Evolutionary conservation across 2,888 invertebrate genomes (phyloP).

Genomic region (Pogonocherus hispidulus): DNA sequence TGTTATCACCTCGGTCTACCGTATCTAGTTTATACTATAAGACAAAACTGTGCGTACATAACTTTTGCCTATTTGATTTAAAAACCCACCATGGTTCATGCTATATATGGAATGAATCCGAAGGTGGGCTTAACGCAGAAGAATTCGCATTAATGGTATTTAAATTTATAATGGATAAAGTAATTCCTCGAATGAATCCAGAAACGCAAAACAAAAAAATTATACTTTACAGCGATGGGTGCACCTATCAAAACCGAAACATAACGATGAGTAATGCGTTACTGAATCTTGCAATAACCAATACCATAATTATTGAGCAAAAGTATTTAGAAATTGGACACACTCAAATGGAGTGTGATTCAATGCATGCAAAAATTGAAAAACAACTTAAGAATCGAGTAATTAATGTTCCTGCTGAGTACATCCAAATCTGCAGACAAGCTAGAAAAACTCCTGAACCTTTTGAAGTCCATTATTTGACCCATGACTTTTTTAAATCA

Average conservation of each 20-base stretch:
- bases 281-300: no score
- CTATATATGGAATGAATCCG: slow-evolving; percentile 29
- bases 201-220: no score
- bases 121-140: slow-evolving; percentile 10
- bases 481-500: no score
- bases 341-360: not conserved
- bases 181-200: not conserved
- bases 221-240: no score
- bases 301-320: not conserved
- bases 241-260: no score
- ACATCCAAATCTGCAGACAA: not conserved
- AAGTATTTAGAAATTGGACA: not conserved
- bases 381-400: not conserved
- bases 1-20: slow-evolving; percentile 29
- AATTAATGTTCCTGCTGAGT: slow-evolving; percentile 1
- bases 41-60: slow-evolving; percentile 52
- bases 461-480: no score
- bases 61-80: slow-evolving; percentile 52
- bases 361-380: not conserved
- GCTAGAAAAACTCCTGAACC: not conserved
- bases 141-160: slow-evolving; percentile 10
- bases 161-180: not conserved
- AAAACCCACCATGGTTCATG: slow-evolving; percentile 37
- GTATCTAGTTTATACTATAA: slow-evolving; percentile 45
- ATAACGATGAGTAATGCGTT: no score